A percentile compares a stretch with the other conserved stretches of the same genome.
These are phyloP conservation scores for Mormyrops attenuatus DNA, from an alignment of 2,797 vertebrate genomes.

Conservation along the genomic window DNA sequence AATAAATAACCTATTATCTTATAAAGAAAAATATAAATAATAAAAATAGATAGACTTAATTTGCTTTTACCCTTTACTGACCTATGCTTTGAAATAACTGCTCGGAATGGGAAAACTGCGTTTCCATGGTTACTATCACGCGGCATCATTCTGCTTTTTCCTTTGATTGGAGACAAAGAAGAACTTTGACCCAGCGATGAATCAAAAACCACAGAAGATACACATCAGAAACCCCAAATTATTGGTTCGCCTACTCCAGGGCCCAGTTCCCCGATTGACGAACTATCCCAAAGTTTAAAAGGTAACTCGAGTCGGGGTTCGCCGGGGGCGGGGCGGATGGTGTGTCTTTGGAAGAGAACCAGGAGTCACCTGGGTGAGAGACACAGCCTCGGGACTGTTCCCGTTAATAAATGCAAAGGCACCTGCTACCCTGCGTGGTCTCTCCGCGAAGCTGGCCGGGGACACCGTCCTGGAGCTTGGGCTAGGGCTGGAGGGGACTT, in stretches of 20 bases:
- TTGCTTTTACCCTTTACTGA: slow-evolving; percentile 45
- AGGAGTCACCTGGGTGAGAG: not conserved
- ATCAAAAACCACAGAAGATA: slow-evolving; percentile 16
- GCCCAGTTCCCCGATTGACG: not conserved
- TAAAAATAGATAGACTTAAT: slow-evolving; percentile 32
- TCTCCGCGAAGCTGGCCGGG: slow-evolving; percentile 35
- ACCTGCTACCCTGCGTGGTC: slow-evolving; percentile 47
- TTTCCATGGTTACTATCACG: slow-evolving; percentile 53
- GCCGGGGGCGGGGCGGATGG: not conserved
- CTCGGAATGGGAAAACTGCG: slow-evolving; percentile 2
- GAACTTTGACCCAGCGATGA: slow-evolving; percentile 20
- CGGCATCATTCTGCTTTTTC: slow-evolving; percentile 24
- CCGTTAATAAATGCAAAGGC: not conserved
- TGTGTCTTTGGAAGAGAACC: not conserved
- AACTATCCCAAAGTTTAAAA: not conserved
- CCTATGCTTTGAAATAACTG: slow-evolving; percentile 36
- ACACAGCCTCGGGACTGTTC: not conserved
- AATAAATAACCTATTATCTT: not conserved
- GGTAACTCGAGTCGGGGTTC: not conserved
- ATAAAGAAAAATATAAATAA: slow-evolving; percentile 13
- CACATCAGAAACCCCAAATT: slow-evolving; percentile 21
- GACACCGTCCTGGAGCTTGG: slow-evolving; percentile 20
- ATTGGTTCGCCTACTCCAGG: not conserved
- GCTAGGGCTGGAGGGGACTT: not conserved
- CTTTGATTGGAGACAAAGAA: slow-evolving; percentile 35